These are phyloP conservation scores for Shinisaurus crocodilurus DNA, from an alignment of 2,113 vertebrate species.

Conservation along the genomic window DNA sequence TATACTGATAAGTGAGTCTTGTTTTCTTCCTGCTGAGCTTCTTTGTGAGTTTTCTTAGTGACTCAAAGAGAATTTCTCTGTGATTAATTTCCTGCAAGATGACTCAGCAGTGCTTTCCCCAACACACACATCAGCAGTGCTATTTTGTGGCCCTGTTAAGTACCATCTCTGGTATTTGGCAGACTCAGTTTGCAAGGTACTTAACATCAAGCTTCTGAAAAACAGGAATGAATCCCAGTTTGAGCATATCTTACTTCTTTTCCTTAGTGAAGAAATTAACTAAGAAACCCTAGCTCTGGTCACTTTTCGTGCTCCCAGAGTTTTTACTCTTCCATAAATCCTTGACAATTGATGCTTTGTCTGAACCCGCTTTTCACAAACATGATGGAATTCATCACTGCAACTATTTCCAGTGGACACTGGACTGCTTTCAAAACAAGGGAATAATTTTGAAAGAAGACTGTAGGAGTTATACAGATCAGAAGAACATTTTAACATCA, in stretches of 20 bases:
- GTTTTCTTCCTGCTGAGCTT: neutral
- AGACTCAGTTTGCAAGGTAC: constrained; percentile 2
- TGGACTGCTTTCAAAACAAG: constrained; percentile 67
- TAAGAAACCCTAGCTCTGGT: constrained; percentile 54
- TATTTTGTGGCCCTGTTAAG: neutral
- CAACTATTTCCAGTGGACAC: constrained; percentile 58
- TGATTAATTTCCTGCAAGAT: neutral
- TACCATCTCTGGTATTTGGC: constrained; percentile 19
- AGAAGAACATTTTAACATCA: constrained; percentile 42
- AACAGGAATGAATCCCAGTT: neutral
- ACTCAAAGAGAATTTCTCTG: neutral
- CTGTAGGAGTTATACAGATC: constrained; percentile 62
- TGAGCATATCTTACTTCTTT: neutral
- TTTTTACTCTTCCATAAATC: constrained; percentile 52
- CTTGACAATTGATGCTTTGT: constrained; percentile 69
- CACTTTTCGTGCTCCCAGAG: constrained; percentile 63
- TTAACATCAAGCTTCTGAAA: constrained; percentile 26
- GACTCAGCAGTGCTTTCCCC: neutral
- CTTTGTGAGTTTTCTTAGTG: neutral
- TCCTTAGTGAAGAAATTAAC: neutral
- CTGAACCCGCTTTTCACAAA: constrained; percentile 64
- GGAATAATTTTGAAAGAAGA: constrained; percentile 55
- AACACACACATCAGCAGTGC: fast-evolving
- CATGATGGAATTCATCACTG: constrained; percentile 68
- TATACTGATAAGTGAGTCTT: neutral